Percentiles rank a stretch among this genome's conserved stretches.
phyloP scores from a whole-genome alignment of 2,888 invertebrate species.

The Ectemnius continuus region DNA sequence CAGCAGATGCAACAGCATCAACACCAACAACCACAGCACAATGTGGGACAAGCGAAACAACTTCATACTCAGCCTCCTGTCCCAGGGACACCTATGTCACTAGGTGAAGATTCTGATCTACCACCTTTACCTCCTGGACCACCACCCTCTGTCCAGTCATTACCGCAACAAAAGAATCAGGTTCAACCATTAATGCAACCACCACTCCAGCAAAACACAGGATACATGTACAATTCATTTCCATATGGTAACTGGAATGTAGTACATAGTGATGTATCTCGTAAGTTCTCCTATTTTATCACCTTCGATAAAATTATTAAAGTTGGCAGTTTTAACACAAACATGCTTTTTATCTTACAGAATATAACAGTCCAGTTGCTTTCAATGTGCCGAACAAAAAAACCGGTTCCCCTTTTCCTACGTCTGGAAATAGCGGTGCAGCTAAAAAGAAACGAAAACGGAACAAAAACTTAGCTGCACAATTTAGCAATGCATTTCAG shows the following conservation, averaged over 20 bases:
- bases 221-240: constrained; percentile 69
- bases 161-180: constrained; percentile 66
- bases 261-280: constrained; percentile 68
- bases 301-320: background rate
- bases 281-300: constrained; percentile 60
- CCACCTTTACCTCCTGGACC: constrained; percentile 83
- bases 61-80: constrained; percentile 69
- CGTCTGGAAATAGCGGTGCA: constrained; percentile 78
- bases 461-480: constrained; percentile 80
- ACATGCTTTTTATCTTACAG: constrained; percentile 44
- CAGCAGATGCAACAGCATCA: constrained; percentile 67
- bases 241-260: constrained; percentile 71
- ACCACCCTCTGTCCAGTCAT: constrained; percentile 75
- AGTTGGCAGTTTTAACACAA: background rate
- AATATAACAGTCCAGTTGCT: constrained; percentile 73
- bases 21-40: constrained; percentile 64
- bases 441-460: constrained; percentile 89
- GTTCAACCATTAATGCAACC: constrained; percentile 67
- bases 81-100: constrained; percentile 79
- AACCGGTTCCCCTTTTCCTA: constrained; percentile 71
- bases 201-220: constrained; percentile 53
- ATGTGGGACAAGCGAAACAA: constrained; percentile 68
- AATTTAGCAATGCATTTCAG: constrained; percentile 78
- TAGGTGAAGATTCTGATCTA: constrained; percentile 78
- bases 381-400: constrained; percentile 77